Evolutionary conservation across 2,113 vertebrate species (phyloP).

Genomic region (Salvelinus namaycush): DNA sequence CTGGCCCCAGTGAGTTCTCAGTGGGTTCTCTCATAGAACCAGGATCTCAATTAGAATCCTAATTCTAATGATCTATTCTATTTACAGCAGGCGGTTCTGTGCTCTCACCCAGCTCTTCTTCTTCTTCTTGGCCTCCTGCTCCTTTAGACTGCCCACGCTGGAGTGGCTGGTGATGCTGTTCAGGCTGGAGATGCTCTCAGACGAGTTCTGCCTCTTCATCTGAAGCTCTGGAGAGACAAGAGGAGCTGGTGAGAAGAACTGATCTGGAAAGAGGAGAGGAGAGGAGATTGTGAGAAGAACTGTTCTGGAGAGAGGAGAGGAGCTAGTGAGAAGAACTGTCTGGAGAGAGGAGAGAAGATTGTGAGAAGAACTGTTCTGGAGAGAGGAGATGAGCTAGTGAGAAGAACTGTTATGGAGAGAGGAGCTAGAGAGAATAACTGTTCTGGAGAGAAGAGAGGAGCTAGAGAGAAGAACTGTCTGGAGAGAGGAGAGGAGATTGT

Average conservation of each 20-base stretch:
- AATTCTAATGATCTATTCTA: neutral
- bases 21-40: too few species aligned
- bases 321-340: neutral
- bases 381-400: too few species aligned
- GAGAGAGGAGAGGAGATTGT: too few species aligned
- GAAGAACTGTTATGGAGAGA: too few species aligned
- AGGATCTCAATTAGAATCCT: too few species aligned
- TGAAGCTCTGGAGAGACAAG: conserved; percentile 75
- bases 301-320: too few species aligned
- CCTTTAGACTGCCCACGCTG: conserved; percentile 93
- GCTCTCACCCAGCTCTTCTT: conserved; percentile 96
- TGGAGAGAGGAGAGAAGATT: too few species aligned
- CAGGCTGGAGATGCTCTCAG: conserved; percentile 94
- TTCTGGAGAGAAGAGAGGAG: too few species aligned
- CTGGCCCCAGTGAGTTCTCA: too few species aligned
- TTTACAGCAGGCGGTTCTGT: conserved; percentile 17
- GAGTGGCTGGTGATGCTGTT: conserved; percentile 94
- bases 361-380: neutral
- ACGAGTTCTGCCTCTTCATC: conserved; percentile 93
- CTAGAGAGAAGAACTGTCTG: too few species aligned
- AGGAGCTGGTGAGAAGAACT: neutral
- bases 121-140: conserved; percentile 91
- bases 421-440: too few species aligned
- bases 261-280: neutral
- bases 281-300: neutral